Conservation (phyloP, 2,113 vertebrate species). For the Menura novaehollandiae region DNA sequence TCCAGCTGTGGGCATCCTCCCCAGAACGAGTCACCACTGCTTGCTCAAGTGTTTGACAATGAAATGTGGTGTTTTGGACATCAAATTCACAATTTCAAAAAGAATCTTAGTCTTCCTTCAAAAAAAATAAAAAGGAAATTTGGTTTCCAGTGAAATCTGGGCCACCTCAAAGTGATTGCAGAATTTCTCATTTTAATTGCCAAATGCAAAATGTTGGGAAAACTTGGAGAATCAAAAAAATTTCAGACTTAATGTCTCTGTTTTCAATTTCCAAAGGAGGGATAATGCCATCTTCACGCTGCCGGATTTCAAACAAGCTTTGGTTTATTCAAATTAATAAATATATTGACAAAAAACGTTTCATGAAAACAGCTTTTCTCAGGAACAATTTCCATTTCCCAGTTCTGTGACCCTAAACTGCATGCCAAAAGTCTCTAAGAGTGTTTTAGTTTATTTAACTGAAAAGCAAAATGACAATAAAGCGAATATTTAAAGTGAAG, state of each 20-base stretch:
- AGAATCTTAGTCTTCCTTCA: neutral
- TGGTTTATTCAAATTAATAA: neutral
- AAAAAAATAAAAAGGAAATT: neutral
- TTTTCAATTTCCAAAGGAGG: neutral
- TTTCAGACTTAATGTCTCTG: neutral
- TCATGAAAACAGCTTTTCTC: slow-evolving; percentile 1
- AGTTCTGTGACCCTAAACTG: neutral
- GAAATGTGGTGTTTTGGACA: neutral
- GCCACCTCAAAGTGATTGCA: neutral
- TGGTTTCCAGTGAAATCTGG: neutral
- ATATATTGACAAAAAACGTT: neutral
- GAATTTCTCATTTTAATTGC: neutral
- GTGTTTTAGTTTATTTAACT: neutral
- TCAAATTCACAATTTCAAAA: neutral
- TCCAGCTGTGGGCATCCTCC: neutral
- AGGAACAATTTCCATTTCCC: slow-evolving; percentile 38
- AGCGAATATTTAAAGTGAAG: neutral
- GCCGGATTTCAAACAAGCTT: neutral
- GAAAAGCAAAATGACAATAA: slow-evolving; percentile 39
- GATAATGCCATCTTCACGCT: neutral
- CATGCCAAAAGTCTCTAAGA: neutral
- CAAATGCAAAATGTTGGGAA: neutral
- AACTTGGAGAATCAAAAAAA: neutral
- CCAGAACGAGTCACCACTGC: neutral
- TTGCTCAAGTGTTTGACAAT: neutral